These are phyloP conservation scores for Rhincodon typus DNA, from an alignment of 2,797 vertebrate species.

Conservation along the genomic window DNA sequence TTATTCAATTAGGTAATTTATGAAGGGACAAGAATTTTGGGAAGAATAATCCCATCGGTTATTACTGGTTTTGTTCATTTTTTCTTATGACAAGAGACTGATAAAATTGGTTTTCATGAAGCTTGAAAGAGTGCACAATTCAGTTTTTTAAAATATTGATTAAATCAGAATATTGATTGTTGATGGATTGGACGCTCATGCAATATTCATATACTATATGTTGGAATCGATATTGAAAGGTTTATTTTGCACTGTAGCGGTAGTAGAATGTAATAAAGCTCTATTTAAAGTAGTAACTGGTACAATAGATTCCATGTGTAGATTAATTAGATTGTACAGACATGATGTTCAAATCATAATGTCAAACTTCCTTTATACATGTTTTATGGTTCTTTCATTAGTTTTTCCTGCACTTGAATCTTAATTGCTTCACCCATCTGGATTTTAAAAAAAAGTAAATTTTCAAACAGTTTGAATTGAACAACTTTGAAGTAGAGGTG, in stretches of 20 bases:
- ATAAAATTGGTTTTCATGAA: not conserved
- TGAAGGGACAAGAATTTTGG: not conserved
- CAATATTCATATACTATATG: not conserved
- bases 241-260: not conserved
- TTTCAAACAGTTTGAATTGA: not conserved
- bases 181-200: not conserved
- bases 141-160: not conserved
- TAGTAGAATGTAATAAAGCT: not conserved
- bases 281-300: not conserved
- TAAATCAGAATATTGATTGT: slow-evolving; percentile 21
- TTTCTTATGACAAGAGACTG: not conserved
- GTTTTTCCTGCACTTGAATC: not conserved
- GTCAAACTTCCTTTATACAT: not conserved
- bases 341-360: not conserved
- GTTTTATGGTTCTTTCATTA: not conserved
- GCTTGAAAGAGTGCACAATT: not conserved
- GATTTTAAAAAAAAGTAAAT: not conserved
- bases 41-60: not conserved
- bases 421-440: not conserved
- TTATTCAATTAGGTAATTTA: not conserved
- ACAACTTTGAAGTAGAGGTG: not conserved
- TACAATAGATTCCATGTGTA: not conserved
- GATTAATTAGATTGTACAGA: not conserved
- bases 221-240: not conserved
- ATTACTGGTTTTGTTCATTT: not conserved